Conservation (phyloP, 2,888 invertebrate species). For the Patella depressa region DNA sequence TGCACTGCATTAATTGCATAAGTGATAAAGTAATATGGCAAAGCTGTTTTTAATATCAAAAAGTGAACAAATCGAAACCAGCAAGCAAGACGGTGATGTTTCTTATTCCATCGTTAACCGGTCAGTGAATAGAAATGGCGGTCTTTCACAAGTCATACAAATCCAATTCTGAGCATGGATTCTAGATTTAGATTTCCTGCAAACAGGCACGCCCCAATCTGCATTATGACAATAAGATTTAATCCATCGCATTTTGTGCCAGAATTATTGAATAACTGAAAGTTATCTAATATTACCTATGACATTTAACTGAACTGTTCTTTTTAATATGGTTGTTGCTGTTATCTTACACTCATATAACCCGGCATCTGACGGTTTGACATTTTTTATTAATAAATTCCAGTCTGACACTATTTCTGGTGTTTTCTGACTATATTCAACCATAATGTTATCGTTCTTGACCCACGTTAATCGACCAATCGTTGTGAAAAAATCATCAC, state of each 20-base stretch:
- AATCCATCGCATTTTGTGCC: too few relatives aligned
- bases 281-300: slow-evolving; percentile 39
- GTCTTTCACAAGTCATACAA: too few relatives aligned
- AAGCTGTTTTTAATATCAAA: too few relatives aligned
- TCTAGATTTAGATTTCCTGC: not conserved
- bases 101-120: too few relatives aligned
- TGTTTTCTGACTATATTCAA: slow-evolving; percentile 38
- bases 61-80: too few relatives aligned
- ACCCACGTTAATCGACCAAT: slow-evolving; percentile 54
- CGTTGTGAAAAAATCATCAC: slow-evolving; percentile 48
- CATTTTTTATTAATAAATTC: slow-evolving; percentile 51
- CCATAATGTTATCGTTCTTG: slow-evolving; percentile 45
- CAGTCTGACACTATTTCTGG: slow-evolving; percentile 41
- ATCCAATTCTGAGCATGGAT: too few relatives aligned
- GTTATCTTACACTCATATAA: slow-evolving; percentile 55
- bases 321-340: slow-evolving; percentile 43
- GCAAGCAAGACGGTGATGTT: too few relatives aligned
- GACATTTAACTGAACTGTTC: slow-evolving; percentile 47
- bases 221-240: too few relatives aligned
- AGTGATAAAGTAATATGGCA: too few relatives aligned
- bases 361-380: slow-evolving; percentile 45
- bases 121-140: too few relatives aligned
- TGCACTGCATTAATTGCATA: too few relatives aligned
- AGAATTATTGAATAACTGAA: not conserved
- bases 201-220: not conserved